These are phyloP conservation scores for Alca torda DNA, from an alignment of 2,797 vertebrate genomes.

Conservation along the genomic window DNA sequence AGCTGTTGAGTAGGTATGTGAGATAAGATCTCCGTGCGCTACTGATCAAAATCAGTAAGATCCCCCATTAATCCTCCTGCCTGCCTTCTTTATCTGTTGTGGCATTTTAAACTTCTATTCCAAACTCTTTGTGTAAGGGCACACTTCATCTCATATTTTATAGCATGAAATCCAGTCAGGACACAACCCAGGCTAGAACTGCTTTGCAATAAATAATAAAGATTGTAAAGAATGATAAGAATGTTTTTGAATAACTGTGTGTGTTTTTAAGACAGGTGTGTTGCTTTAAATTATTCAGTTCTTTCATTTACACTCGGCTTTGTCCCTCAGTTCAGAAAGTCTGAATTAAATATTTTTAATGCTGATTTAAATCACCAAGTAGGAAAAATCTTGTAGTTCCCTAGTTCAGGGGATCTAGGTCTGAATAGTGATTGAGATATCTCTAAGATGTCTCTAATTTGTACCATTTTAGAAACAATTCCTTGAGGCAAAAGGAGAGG, in stretches of 20 bases:
- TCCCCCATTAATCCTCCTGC: neutral
- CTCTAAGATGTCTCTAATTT: neutral
- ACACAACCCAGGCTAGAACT: neutral
- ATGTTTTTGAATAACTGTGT: neutral
- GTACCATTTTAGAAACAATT: neutral
- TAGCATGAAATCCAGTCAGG: neutral
- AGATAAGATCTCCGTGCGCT: neutral
- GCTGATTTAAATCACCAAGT: neutral
- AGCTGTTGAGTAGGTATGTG: neutral
- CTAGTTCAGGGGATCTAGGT: neutral
- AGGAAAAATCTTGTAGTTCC: neutral
- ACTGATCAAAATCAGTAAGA: conserved; percentile 22
- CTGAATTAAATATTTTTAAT: neutral
- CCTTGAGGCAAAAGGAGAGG: neutral
- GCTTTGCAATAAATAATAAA: neutral
- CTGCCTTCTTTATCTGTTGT: neutral
- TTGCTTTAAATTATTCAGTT: neutral
- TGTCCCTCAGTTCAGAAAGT: neutral
- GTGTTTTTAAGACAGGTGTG: neutral
- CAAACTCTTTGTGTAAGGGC: neutral
- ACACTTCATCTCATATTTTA: neutral
- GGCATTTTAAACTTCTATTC: neutral
- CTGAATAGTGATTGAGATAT: neutral
- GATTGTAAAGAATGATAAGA: neutral
- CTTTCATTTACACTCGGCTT: neutral